Percentiles rank a stretch among this genome's conserved stretches.
Conservation (phyloP, 2,113 vertebrate species). For the Tringa solitaria region DNA sequence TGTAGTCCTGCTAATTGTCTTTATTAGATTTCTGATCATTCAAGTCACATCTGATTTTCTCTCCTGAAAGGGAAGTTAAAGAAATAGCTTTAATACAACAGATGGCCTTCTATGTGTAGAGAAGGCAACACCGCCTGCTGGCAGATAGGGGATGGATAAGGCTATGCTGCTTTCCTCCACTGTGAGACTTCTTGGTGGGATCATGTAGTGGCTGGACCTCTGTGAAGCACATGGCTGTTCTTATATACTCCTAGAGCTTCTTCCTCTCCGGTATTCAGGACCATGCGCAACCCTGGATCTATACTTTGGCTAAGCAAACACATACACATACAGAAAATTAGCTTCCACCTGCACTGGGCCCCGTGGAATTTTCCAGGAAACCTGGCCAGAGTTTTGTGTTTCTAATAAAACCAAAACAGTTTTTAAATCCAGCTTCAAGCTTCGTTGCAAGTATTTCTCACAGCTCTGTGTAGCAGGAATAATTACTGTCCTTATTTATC, state of each 20-base stretch:
- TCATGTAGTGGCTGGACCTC: background rate
- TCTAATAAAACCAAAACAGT: constrained; percentile 44
- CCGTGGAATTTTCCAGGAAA: constrained; percentile 41
- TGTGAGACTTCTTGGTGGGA: background rate
- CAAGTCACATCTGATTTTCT: background rate
- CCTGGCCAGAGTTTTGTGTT: constrained; percentile 27
- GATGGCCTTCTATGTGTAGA: background rate
- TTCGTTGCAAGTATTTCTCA: constrained; percentile 24
- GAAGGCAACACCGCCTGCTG: background rate
- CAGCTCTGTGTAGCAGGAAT: constrained; percentile 27
- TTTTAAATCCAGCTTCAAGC: constrained; percentile 44
- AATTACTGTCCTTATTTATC: constrained; percentile 61
- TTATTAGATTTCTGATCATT: background rate
- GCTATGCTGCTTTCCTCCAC: background rate
- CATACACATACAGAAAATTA: background rate
- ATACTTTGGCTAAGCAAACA: background rate
- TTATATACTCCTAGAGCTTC: background rate
- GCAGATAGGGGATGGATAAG: background rate
- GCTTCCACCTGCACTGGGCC: constrained; percentile 11
- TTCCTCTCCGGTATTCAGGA: background rate
- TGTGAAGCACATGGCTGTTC: background rate
- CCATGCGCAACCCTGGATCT: background rate
- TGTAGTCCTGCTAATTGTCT: background rate
- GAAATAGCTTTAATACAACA: background rate
- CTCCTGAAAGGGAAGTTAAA: background rate